phyloP scores from a whole-genome alignment of 2,888 invertebrate genomes.

The Oxycera nigricornis region DNA sequence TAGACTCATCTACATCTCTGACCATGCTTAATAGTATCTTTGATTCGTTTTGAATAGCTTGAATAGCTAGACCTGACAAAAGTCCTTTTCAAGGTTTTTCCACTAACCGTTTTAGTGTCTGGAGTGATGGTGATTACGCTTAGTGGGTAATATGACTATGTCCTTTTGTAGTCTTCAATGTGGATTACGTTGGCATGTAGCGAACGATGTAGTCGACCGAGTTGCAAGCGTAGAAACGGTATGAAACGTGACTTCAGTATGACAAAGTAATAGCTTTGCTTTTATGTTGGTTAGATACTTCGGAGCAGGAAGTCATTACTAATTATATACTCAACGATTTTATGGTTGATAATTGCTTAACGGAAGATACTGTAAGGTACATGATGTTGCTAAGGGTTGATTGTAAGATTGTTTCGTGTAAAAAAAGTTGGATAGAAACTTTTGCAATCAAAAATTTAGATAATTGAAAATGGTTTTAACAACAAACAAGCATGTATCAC shows the following conservation, averaged over 20 bases:
- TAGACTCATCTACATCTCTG: neutral
- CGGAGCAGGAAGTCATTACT: neutral
- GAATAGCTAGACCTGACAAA: no score
- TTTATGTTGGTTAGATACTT: neutral
- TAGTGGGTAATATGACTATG: neutral
- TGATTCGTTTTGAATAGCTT: neutral
- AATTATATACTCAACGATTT: neutral
- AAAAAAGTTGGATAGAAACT: no score
- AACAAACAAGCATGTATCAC: no score
- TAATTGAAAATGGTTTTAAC: no score
- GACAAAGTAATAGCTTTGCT: neutral
- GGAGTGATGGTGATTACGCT: neutral
- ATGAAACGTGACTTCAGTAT: neutral
- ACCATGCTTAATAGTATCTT: neutral
- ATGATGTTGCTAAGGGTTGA: no score
- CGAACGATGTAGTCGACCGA: no score
- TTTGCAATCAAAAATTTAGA: no score
- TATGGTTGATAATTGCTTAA: neutral
- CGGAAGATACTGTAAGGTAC: no score
- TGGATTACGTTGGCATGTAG: neutral
- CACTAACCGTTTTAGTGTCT: neutral
- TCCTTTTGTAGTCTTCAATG: neutral
- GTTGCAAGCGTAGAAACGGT: no score
- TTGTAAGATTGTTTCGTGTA: no score
- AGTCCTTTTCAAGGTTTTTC: neutral